Evolutionary conservation across 2,797 vertebrate genomes (phyloP).

Genomic region (Anniella stebbinsi): DNA sequence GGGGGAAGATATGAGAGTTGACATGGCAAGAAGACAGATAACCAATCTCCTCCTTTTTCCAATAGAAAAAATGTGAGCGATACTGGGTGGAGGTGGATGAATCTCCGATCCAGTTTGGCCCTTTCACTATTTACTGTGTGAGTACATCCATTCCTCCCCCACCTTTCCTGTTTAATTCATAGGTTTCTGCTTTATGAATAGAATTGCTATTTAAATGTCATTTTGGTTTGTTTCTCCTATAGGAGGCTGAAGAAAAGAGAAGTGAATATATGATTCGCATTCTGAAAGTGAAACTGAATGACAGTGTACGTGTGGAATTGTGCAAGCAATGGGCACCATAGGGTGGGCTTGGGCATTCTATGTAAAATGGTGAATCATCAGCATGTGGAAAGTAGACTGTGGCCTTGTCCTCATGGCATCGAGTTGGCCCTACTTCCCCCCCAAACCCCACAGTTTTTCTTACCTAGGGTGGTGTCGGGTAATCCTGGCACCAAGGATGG

Average conservation of each 20-base stretch:
- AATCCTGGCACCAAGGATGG: no score
- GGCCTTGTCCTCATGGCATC: no score
- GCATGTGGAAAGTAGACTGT: background rate
- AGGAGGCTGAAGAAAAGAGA: slow-evolving; percentile 90
- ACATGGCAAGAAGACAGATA: slow-evolving; percentile 20
- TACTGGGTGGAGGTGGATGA: slow-evolving; percentile 88
- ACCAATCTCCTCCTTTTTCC: slow-evolving; percentile 46
- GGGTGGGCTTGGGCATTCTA: background rate
- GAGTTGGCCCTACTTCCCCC: no score
- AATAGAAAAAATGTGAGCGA: slow-evolving; percentile 95
- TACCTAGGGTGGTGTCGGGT: no score
- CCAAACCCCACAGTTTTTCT: no score
- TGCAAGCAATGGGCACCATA: background rate
- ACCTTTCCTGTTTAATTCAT: background rate
- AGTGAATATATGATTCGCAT: slow-evolving; percentile 89
- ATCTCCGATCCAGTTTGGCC: slow-evolving; percentile 79
- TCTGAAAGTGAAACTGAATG: slow-evolving; percentile 80
- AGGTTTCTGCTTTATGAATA: slow-evolving; percentile 3
- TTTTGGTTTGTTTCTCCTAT: slow-evolving; percentile 54
- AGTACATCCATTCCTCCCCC: slow-evolving; percentile 75
- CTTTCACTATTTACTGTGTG: slow-evolving; percentile 89
- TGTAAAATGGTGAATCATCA: background rate
- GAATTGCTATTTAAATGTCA: background rate
- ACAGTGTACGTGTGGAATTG: slow-evolving; percentile 70
- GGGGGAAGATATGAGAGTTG: background rate